A percentile compares a stretch with the other conserved stretches of the same genome.
phyloP scores from a whole-genome alignment of 2,113 vertebrate genomes.

The Cyanoliseus patagonus region DNA sequence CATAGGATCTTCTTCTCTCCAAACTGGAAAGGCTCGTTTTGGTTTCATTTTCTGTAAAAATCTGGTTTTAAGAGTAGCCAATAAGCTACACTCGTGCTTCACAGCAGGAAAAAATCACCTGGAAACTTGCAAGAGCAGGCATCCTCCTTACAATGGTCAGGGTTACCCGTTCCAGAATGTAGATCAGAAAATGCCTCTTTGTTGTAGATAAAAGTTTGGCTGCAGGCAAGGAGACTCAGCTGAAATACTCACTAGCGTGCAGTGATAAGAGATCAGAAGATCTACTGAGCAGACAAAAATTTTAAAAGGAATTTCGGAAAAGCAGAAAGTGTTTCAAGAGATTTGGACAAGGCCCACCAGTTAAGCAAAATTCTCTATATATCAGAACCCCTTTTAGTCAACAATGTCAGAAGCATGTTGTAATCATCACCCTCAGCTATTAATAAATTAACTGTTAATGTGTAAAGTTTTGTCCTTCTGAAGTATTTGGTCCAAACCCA shows the following conservation, averaged over 20 bases:
- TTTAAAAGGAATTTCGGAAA: neutral
- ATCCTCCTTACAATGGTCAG: neutral
- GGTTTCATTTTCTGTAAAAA: neutral
- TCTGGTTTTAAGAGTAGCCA: neutral
- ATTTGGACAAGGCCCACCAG: neutral
- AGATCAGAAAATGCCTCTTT: neutral
- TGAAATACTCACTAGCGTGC: accelerated
- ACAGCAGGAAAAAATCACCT: neutral
- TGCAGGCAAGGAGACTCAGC: neutral
- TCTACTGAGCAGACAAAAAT: neutral
- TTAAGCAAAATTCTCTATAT: neutral
- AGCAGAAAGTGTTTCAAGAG: neutral
- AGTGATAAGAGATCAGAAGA: neutral
- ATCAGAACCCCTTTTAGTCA: neutral
- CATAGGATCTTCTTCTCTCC: neutral
- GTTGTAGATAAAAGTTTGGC: neutral
- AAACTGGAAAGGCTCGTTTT: neutral
- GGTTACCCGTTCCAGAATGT: neutral
- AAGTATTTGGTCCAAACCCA: neutral
- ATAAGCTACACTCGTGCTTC: neutral
- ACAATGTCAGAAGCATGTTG: neutral
- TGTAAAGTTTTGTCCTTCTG: neutral
- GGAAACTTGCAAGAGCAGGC: neutral
- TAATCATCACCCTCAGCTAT: neutral
- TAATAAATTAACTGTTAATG: neutral